Evolutionary conservation across 1,140 invertebrate genomes (phyloP).

Genomic region (Neodiprion lecontei): DNA sequence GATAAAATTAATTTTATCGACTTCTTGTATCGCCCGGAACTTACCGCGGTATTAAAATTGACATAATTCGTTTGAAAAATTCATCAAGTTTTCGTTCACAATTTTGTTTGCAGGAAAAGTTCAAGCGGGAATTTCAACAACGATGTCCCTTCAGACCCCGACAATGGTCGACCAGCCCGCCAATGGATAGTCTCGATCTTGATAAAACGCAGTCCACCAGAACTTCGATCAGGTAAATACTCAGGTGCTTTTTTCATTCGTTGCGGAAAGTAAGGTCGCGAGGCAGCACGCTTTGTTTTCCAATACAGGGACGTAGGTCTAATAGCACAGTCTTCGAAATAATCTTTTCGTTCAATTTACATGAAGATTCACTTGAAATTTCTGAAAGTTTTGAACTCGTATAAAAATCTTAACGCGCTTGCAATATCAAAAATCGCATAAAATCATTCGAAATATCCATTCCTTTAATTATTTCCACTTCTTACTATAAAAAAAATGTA

Average conservation of each 20-base stretch:
- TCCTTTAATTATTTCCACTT: no score
- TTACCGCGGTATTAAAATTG: not conserved
- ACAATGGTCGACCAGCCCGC: conserved; percentile 51
- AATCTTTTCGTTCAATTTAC: no score
- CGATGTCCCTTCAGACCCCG: conserved; percentile 64
- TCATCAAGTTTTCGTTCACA: not conserved
- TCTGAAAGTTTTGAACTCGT: no score
- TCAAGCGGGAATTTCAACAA: conserved; percentile 74
- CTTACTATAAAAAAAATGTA: no score
- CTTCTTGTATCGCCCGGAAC: not conserved
- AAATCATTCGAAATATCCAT: no score
- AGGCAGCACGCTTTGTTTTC: not conserved
- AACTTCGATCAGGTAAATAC: conserved; percentile 40
- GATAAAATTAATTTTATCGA: not conserved
- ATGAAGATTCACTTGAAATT: no score
- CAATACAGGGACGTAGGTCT: not conserved
- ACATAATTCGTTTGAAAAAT: not conserved
- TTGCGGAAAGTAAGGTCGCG: not conserved
- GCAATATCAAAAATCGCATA: no score
- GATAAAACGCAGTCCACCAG: conserved; percentile 42
- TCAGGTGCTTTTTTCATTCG: conserved; percentile 28
- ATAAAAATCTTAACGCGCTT: no score
- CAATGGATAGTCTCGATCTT: conserved; percentile 50
- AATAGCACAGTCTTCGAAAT: no score
- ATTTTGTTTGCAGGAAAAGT: conserved; percentile 67